Evolutionary conservation across 2,797 vertebrate genomes (phyloP).

Genomic region (Kryptopterus vitreolus): DNA sequence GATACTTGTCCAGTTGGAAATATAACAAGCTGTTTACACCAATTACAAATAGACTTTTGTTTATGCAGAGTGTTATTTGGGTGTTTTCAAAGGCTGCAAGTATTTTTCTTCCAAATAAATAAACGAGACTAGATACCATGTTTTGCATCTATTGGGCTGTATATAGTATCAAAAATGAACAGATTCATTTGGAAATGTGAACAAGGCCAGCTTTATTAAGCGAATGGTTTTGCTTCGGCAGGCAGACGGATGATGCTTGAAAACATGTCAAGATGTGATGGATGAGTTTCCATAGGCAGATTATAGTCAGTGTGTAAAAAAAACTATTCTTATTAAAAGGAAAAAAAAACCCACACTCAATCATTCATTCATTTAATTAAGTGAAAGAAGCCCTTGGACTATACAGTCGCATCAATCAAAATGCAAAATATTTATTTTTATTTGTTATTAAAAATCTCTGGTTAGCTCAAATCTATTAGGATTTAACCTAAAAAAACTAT

Average conservation of each 20-base stretch:
- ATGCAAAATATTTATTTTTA: too few species aligned
- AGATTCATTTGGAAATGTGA: slow-evolving; percentile 7
- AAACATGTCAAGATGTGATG: not conserved
- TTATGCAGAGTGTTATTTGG: not conserved
- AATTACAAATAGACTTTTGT: not conserved
- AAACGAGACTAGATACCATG: not conserved
- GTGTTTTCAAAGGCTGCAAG: not conserved
- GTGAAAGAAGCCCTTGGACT: not conserved
- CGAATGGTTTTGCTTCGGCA: not conserved
- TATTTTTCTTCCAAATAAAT: not conserved
- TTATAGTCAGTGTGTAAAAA: not conserved
- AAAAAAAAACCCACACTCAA: not conserved
- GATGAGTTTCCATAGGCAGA: not conserved
- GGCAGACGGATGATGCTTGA: not conserved
- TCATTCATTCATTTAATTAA: slow-evolving; percentile 29
- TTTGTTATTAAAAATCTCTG: slow-evolving; percentile 10
- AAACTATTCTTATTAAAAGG: too few species aligned
- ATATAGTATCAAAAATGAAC: not conserved
- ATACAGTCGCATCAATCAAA: slow-evolving; percentile 5
- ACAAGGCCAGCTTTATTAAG: slow-evolving; percentile 17
- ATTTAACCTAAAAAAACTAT: not conserved
- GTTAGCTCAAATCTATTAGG: not conserved
- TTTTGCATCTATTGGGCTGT: slow-evolving; percentile 37
- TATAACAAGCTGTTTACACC: not conserved
- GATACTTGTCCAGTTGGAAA: not conserved